phyloP scores from a whole-genome alignment of 2,888 invertebrate species.

The Heliconius charithonia region DNA sequence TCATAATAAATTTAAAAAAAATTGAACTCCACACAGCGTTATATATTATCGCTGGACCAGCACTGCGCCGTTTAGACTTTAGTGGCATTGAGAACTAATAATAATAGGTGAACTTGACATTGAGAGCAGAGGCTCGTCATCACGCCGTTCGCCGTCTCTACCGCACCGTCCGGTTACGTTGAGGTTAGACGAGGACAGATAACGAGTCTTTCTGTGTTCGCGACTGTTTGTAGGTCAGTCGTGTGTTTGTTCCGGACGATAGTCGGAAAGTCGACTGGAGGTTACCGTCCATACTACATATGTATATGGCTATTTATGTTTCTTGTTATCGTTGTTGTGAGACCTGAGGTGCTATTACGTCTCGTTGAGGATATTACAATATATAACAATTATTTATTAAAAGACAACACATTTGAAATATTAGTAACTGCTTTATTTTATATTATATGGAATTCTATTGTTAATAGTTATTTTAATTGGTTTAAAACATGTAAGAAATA shows the following conservation, averaged over 20 bases:
- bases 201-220: constrained; percentile 72
- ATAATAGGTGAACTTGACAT: constrained; percentile 84
- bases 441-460: neutral
- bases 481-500: neutral
- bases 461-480: too few relatives aligned
- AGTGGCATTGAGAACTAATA: constrained; percentile 83
- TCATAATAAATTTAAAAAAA: neutral
- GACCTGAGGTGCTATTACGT: constrained; percentile 31
- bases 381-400: neutral
- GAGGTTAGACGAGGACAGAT: constrained; percentile 69
- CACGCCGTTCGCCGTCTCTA: constrained; percentile 72
- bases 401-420: neutral
- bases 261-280: constrained; percentile 83
- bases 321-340: constrained; percentile 44
- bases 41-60: constrained; percentile 59
- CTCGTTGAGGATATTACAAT: constrained; percentile 3
- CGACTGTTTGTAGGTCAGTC: constrained; percentile 82
- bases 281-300: constrained; percentile 75
- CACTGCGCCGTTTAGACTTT: constrained; percentile 71
- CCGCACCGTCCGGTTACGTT: constrained; percentile 57
- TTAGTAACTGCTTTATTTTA: too few relatives aligned
- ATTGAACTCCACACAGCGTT: constrained; percentile 41
- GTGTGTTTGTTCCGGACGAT: constrained; percentile 82
- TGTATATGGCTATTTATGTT: constrained; percentile 56
- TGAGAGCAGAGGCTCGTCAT: constrained; percentile 83